These are phyloP conservation scores for Meloidogyne hapla DNA, from an alignment of 1,140 invertebrate genomes.

Conservation along the genomic window DNA sequence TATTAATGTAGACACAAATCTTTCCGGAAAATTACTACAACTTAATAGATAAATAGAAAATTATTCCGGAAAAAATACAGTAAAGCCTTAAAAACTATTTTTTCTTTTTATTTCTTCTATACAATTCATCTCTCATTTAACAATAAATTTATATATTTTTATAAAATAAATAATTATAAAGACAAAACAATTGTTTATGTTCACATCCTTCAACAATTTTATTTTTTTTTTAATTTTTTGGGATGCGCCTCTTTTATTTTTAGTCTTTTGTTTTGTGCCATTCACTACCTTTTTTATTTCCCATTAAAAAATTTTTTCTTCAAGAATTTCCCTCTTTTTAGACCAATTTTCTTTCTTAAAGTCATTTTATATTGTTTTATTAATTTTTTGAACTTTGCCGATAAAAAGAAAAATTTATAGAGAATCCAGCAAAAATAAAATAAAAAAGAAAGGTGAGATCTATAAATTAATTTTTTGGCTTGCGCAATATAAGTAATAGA, in stretches of 20 bases:
- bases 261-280: background rate
- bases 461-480: background rate
- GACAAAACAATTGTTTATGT: background rate
- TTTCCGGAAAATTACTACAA: too few species aligned
- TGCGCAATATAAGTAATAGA: background rate
- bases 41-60: too few species aligned
- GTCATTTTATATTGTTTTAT: background rate
- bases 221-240: background rate
- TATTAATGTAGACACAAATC: too few species aligned
- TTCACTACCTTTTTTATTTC: slow-evolving; percentile 1
- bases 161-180: background rate
- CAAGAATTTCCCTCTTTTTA: background rate
- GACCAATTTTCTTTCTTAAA: background rate
- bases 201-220: slow-evolving; percentile 5
- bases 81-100: background rate
- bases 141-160: slow-evolving; percentile 3
- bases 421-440: slow-evolving; percentile 3
- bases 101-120: background rate
- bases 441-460: background rate
- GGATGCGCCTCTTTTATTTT: background rate
- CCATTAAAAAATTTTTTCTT: slow-evolving; percentile 4
- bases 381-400: slow-evolving; percentile 4
- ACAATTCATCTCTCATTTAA: background rate
- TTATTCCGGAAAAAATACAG: too few species aligned
- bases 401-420: background rate